A percentile compares a stretch with the other conserved stretches of the same genome.
Conservation (phyloP, 2,113 vertebrate species). For the Vulpes lagopus region DNA sequence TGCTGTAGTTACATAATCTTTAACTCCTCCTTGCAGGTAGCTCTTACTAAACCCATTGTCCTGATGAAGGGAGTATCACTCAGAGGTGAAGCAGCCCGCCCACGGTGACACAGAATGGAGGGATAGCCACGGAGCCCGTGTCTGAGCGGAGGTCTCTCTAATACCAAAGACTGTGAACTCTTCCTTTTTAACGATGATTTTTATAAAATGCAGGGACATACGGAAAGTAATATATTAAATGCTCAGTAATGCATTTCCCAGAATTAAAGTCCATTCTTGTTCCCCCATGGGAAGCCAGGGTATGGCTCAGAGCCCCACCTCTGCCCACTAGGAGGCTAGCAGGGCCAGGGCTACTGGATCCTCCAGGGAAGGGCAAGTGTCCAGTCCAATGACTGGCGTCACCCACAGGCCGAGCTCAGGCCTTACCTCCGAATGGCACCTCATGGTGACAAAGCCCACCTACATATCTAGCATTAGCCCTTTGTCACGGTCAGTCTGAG, state of each 20-base stretch:
- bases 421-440: fast-evolving
- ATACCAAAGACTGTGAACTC: not conserved
- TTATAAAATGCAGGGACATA: not conserved
- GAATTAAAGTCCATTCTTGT: not conserved
- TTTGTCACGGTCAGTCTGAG: not conserved
- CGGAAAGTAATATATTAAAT: fast-evolving
- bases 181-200: fast-evolving
- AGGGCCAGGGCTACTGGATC: no score
- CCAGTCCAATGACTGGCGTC: fast-evolving
- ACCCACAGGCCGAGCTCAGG: not conserved
- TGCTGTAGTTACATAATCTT: not conserved
- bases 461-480: fast-evolving
- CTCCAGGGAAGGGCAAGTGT: not conserved
- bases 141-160: not conserved
- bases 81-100: not conserved
- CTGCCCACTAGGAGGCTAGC: fast-evolving
- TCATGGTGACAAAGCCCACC: not conserved
- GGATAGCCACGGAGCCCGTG: fast-evolving
- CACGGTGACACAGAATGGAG: not conserved
- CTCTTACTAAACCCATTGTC: not conserved
- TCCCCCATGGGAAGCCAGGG: not conserved
- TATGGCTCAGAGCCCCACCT: not conserved
- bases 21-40: no score
- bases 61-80: not conserved
- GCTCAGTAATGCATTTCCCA: not conserved